Evolutionary conservation across 1,140 invertebrate species (phyloP).

Genomic region (Drosophila miranda): DNA sequence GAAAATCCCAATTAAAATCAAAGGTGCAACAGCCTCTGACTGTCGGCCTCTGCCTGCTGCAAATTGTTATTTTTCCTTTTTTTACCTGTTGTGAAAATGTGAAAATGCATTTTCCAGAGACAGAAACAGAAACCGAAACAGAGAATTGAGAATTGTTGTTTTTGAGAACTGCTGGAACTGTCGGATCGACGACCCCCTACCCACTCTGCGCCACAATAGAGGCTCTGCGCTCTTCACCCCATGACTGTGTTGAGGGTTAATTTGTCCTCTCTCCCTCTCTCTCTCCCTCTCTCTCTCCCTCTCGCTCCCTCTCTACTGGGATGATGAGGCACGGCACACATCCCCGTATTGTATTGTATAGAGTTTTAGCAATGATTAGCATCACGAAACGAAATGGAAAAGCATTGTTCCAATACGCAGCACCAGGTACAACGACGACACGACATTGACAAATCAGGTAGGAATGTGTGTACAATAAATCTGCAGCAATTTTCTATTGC

Average conservation of each 20-base stretch:
- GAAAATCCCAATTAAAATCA: conserved; percentile 36
- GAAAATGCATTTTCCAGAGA: conserved; percentile 18
- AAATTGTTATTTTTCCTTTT: conserved; percentile 6
- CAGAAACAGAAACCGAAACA: too few relatives aligned
- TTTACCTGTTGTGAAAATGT: conserved; percentile 61
- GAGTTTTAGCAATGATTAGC: conserved; percentile 77
- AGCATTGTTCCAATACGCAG: conserved; percentile 76
- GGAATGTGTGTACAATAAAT: conserved; percentile 24
- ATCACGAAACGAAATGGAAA: conserved; percentile 72
- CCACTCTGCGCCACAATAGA: background rate
- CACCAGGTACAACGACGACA: conserved; percentile 58
- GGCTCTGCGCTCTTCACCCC: conserved; percentile 34
- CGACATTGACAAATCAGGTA: conserved; percentile 68
- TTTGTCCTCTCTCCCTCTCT: conserved; percentile 28
- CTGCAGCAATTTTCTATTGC: conserved; percentile 5
- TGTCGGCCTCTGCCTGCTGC: conserved; percentile 3
- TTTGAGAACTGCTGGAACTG: conserved; percentile 43
- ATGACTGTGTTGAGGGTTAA: conserved; percentile 54
- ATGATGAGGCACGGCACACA: background rate
- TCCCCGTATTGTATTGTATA: conserved; percentile 29
- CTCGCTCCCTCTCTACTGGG: background rate
- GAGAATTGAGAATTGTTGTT: conserved; percentile 17
- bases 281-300: background rate
- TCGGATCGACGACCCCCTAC: conserved; percentile 64
- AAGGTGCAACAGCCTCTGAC: conserved; percentile 59